These are phyloP conservation scores for Aegithalos caudatus DNA, from an alignment of 2,113 vertebrate genomes.

Conservation along the genomic window DNA sequence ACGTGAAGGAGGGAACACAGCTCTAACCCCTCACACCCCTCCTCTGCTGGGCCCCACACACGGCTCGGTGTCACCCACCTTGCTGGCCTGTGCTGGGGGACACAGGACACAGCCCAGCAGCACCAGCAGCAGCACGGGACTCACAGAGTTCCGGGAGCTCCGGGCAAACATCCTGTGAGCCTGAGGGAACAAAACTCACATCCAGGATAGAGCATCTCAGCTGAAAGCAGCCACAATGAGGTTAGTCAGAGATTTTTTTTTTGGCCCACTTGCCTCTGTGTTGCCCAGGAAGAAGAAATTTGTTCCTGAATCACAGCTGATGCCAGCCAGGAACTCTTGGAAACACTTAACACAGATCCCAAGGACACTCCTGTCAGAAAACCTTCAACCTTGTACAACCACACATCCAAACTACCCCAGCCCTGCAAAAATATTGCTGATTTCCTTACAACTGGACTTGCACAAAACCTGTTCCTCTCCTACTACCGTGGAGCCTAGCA, in stretches of 20 bases:
- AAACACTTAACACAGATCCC: neutral
- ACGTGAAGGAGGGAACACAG: neutral
- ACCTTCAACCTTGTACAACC: neutral
- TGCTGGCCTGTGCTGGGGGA: slow-evolving; percentile 59
- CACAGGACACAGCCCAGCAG: slow-evolving; percentile 57
- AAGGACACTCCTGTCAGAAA: neutral
- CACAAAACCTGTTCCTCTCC: neutral
- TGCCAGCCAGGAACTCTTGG: neutral
- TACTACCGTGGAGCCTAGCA: neutral
- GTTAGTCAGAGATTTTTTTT: neutral
- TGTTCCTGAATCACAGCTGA: neutral
- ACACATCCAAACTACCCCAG: neutral
- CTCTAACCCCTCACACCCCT: neutral
- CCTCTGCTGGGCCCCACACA: neutral
- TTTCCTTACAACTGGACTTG: neutral
- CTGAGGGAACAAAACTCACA: slow-evolving; percentile 15
- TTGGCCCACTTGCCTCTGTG: neutral
- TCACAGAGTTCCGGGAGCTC: neutral
- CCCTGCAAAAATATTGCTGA: neutral
- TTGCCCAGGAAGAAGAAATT: neutral
- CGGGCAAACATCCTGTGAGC: neutral
- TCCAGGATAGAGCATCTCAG: neutral
- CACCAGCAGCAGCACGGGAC: slow-evolving; percentile 18
- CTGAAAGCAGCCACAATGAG: neutral
- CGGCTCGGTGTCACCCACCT: slow-evolving; percentile 32